These are phyloP conservation scores for Echeneis naucrates DNA, from an alignment of 2,797 vertebrate species.

Conservation along the genomic window DNA sequence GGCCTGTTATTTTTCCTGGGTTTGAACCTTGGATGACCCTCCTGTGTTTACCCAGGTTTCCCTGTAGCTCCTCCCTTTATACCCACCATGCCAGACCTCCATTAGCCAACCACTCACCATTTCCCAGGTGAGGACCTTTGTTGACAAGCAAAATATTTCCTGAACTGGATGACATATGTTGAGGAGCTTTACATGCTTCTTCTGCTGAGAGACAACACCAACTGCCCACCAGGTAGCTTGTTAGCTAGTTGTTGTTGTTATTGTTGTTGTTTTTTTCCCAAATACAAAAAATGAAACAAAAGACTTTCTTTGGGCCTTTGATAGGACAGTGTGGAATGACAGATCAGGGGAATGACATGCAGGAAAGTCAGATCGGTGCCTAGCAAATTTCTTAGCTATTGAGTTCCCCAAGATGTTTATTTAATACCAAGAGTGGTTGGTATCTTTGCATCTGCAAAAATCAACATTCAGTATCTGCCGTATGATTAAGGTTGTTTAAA, in stretches of 20 bases:
- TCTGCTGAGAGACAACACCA: neutral
- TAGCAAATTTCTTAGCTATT: too few relatives aligned
- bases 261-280: too few relatives aligned
- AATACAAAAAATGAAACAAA: neutral
- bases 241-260: too few relatives aligned
- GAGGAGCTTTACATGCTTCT: neutral
- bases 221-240: neutral
- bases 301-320: too few relatives aligned
- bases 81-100: slow-evolving; percentile 79
- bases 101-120: neutral
- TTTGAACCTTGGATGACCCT: slow-evolving; percentile 90
- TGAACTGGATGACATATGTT: slow-evolving; percentile 21
- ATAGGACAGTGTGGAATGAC: too few relatives aligned
- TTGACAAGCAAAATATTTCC: slow-evolving; percentile 39
- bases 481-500: neutral
- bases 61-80: slow-evolving; percentile 85
- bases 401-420: too few relatives aligned
- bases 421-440: neutral
- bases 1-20: slow-evolving; percentile 66
- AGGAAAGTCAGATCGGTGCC: too few relatives aligned
- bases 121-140: slow-evolving; percentile 41
- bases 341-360: too few relatives aligned
- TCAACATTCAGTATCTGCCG: neutral
- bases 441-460: neutral
- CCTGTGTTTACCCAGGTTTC: slow-evolving; percentile 91